Percentiles rank a stretch among this genome's conserved stretches.
These are phyloP conservation scores for Hiodon alosoides DNA, from an alignment of 2,113 vertebrate genomes.

Conservation along the genomic window DNA sequence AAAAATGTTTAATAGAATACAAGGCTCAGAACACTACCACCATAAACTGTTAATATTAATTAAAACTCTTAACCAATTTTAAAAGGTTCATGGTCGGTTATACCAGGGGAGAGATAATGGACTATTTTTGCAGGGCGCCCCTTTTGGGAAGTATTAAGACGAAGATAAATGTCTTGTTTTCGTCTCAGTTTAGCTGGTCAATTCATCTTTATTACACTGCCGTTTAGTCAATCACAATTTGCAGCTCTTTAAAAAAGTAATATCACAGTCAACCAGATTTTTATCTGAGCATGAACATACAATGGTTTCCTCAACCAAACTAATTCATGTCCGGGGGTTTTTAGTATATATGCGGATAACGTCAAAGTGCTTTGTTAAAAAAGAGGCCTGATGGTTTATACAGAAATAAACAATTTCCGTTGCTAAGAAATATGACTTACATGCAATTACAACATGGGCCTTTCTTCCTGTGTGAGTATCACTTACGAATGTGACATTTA, in stretches of 20 bases:
- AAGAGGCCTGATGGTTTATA: no score
- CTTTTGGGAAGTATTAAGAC: slow-evolving; percentile 28
- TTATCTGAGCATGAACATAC: neutral
- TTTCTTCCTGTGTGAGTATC: no score
- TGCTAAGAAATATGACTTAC: no score
- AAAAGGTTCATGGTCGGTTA: neutral
- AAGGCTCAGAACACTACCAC: no score
- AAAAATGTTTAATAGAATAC: no score
- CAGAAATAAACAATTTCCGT: no score
- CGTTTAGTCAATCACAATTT: slow-evolving; percentile 37
- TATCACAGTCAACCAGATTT: slow-evolving; percentile 27
- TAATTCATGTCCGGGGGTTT: neutral
- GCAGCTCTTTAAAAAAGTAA: slow-evolving; percentile 20
- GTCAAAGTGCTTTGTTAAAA: no score
- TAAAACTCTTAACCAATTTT: neutral
- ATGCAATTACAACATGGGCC: no score
- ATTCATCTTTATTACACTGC: slow-evolving; percentile 33
- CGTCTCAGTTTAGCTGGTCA: slow-evolving; percentile 16
- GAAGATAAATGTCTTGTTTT: slow-evolving; percentile 39
- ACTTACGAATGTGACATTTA: no score
- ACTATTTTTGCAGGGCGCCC: slow-evolving; percentile 18
- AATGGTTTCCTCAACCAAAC: neutral
- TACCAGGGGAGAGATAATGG: neutral
- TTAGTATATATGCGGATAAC: neutral
- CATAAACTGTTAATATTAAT: no score